phyloP scores from a whole-genome alignment of 2,888 invertebrate genomes.

The Corbicula japonica region DNA sequence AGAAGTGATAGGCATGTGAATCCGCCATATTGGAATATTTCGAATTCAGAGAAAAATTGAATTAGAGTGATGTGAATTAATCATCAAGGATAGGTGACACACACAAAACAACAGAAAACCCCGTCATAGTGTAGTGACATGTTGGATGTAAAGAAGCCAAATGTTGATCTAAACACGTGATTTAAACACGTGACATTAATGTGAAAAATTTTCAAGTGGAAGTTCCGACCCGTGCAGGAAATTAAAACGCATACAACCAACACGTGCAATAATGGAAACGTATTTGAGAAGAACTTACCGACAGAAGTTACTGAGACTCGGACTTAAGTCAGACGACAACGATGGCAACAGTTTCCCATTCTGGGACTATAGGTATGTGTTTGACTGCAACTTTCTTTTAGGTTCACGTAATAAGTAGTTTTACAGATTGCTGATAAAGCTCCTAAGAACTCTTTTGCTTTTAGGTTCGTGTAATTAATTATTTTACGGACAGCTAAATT shows the following conservation, averaged over 20 bases:
- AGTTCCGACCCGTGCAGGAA: not conserved
- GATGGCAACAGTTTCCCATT: conserved; percentile 52
- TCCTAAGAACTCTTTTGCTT: no score
- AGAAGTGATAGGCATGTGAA: no score
- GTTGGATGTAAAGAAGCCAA: not conserved
- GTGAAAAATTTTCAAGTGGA: not conserved
- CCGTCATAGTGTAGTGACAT: not conserved
- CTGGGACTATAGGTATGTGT: conserved; percentile 68
- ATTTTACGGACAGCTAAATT: not conserved
- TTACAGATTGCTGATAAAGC: no score
- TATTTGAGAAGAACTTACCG: conserved; percentile 61
- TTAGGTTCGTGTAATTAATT: not conserved
- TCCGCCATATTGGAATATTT: no score
- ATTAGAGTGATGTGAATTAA: no score
- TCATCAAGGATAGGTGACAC: not conserved
- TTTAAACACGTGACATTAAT: not conserved
- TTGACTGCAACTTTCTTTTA: no score
- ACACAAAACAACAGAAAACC: not conserved
- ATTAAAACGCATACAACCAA: not conserved
- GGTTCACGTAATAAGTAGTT: no score
- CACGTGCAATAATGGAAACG: conserved; percentile 55
- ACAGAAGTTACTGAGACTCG: conserved; percentile 49
- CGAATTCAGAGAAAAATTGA: no score
- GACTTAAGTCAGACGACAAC: conserved; percentile 13
- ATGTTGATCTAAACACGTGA: not conserved